Base-by-base conservation (phyloP, 2,797 vertebrate species). In the Liasis olivaceus region DNA sequence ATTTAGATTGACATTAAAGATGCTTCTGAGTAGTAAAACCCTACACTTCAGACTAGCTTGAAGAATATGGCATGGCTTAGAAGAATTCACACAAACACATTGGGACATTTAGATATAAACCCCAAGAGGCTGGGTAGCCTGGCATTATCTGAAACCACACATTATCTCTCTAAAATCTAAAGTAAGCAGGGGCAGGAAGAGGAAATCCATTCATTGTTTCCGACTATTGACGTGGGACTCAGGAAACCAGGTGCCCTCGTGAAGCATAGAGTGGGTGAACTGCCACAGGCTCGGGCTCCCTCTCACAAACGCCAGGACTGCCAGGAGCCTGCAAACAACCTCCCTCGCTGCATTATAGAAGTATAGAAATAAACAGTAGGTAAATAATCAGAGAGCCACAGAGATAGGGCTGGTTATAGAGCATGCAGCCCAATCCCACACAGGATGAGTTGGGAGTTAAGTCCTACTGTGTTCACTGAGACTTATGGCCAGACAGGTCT, bases 161-260 rank as follows among this genome's bases (percentile, higher is more conserved):
- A 0, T 92, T 94, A 96, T 96, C 96, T 95, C 89, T 93, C 85
- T 93, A 88, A 96, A 96, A 97, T 96, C 96, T 97, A 97, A 96
- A 96, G 95, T 87, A 96, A 96, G 96, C 96, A 96, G 93, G 93
- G 96, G 93, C 66, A 97, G 96, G 97, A 97, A 97, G 59, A 72
- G 97, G 96, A 97, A 97, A 97, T 95, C 93, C 88, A 97, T 97
- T 97, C 96, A 96, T 95, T 94, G 7, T 8, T 97, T 97, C 96
- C 96, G 94, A 95, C 96, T 96, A 96, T 97, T 97, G 96, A 96
- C 90, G 91, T 87, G 0, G 31, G 0, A 0, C 94, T 96, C 94
- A 0, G 14, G 94, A 95, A 0, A 0, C 0, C 0, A 2, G 0
- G 91, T 94, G 93, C 95, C 94, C 69, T 58, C n/a, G 1, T 0